Conservation (phyloP, 1,140 invertebrate species). For the Dreissena polymorpha region DNA sequence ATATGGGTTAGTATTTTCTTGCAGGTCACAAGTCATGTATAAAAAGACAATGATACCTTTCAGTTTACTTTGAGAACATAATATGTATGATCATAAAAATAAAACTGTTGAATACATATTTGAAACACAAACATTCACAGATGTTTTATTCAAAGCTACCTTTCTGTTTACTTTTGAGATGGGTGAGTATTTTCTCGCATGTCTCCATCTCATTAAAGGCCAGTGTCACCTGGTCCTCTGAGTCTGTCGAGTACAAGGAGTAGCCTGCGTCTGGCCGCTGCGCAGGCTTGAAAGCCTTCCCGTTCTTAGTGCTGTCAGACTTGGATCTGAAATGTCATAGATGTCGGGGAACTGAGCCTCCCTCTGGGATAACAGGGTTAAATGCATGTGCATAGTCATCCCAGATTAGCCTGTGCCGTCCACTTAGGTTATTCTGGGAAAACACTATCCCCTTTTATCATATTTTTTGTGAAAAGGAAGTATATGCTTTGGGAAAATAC, state of each 20-base stretch:
- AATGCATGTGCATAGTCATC: neutral
- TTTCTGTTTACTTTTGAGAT: conserved; percentile 48
- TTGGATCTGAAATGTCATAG: neutral
- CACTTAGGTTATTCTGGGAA: neutral
- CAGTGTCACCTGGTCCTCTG: conserved; percentile 38
- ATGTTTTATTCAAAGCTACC: neutral
- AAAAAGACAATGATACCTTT: no score
- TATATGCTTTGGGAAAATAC: no score
- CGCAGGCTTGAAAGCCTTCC: conserved; percentile 37
- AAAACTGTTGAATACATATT: no score
- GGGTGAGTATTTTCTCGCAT: conserved; percentile 48
- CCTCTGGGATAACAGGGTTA: neutral
- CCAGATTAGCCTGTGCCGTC: neutral
- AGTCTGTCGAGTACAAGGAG: conserved; percentile 41
- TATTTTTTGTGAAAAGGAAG: neutral
- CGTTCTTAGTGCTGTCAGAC: neutral
- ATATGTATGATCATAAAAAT: no score
- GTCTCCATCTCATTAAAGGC: conserved; percentile 46
- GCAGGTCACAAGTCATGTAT: no score
- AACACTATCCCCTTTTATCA: neutral
- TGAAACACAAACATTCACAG: no score
- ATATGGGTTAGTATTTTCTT: no score
- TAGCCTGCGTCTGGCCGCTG: conserved; percentile 46
- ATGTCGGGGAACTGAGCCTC: neutral
- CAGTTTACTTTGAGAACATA: no score